phyloP scores from a whole-genome alignment of 2,797 vertebrate species.

The Perdix hodgsoniae region DNA sequence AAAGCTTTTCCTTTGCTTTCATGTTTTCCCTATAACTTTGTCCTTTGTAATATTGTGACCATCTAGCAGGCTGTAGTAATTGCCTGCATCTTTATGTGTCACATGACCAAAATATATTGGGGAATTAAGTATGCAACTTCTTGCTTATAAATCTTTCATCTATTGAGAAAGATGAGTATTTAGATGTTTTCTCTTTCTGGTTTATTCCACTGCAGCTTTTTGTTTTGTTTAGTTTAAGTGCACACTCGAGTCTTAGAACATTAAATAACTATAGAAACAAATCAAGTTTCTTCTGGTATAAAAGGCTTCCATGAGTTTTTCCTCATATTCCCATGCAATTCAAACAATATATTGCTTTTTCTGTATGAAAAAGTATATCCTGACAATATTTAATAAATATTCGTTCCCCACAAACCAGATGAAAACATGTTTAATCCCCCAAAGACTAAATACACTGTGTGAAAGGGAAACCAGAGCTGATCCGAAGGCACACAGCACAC shows the following conservation, averaged over 20 bases:
- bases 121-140: neutral
- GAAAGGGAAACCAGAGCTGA: slow-evolving; percentile 31
- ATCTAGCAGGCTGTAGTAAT: neutral
- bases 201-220: neutral
- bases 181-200: neutral
- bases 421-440: slow-evolving; percentile 31
- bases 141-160: neutral
- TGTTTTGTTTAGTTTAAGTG: neutral
- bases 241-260: neutral
- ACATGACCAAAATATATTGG: neutral
- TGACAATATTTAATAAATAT: slow-evolving; percentile 57
- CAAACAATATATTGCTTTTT: slow-evolving; percentile 19
- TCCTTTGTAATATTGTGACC: neutral
- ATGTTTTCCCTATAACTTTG: neutral
- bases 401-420: slow-evolving; percentile 19
- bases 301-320: neutral
- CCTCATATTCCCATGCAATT: neutral
- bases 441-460: neutral
- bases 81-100: neutral
- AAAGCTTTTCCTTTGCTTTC: neutral
- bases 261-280: neutral
- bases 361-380: slow-evolving; percentile 12
- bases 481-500: slow-evolving; percentile 3
- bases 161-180: neutral
- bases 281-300: neutral